Evolutionary conservation across 2,113 vertebrate species (phyloP).

Genomic region (Microcebus lehilahytsara): DNA sequence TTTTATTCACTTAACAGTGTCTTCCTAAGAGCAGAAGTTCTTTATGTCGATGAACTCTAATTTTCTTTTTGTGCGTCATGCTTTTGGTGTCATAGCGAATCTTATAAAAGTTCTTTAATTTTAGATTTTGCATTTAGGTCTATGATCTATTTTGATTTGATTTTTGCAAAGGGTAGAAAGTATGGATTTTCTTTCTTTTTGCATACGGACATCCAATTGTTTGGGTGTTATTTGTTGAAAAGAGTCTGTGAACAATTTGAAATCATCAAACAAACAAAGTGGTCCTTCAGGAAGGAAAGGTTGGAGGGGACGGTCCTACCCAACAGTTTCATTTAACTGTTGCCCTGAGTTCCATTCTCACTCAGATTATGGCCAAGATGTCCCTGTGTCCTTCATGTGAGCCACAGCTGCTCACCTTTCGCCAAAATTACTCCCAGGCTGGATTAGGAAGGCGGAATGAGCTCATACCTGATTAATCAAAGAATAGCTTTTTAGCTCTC

Average conservation of each 20-base stretch:
- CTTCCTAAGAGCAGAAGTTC: background rate
- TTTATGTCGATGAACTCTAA: background rate
- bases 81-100: background rate
- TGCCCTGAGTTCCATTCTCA: background rate
- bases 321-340: background rate
- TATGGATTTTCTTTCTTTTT: background rate
- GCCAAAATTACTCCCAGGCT: slow-evolving; percentile 43
- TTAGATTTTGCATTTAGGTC: slow-evolving; percentile 23
- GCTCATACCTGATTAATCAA: slow-evolving; percentile 70
- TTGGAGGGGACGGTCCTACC: background rate
- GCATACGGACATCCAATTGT: background rate
- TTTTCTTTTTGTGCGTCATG: background rate
- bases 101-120: background rate
- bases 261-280: background rate
- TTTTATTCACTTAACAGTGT: background rate
- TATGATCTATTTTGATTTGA: background rate
- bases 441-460: slow-evolving; percentile 65
- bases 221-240: background rate
- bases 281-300: background rate
- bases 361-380: background rate
- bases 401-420: slow-evolving; percentile 12
- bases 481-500: slow-evolving; percentile 58
- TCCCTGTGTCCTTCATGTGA: background rate
- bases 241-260: background rate
- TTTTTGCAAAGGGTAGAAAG: background rate